Conservation (phyloP, 1,140 invertebrate species). For the Lethrus apterus region DNA sequence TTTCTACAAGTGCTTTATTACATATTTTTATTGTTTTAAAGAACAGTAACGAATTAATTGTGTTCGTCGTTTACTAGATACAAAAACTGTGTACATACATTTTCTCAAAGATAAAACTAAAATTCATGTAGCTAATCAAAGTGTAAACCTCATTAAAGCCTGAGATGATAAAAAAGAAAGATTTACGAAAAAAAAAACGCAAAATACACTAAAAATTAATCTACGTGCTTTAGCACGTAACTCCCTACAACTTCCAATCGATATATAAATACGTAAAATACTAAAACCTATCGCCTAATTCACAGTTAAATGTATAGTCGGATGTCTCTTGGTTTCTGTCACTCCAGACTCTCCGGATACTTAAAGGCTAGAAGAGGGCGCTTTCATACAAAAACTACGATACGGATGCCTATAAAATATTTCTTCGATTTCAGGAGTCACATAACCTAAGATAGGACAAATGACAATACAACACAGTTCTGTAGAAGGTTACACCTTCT, state of each 20-base stretch:
- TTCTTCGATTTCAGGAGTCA: background rate
- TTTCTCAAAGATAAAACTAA: background rate
- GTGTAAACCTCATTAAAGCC: no score
- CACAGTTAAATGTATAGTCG: no score
- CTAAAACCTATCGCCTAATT: no score
- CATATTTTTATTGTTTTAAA: conserved; percentile 4
- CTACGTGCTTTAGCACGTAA: no score
- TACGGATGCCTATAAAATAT: no score
- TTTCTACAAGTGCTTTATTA: conserved; percentile 11
- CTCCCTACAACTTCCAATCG: no score
- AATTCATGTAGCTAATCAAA: background rate
- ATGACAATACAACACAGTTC: background rate
- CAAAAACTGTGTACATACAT: conserved; percentile 1
- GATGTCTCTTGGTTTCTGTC: no score
- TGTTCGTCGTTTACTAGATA: background rate
- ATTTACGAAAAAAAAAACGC: conserved; percentile 2
- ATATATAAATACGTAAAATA: no score
- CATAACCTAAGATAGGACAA: background rate
- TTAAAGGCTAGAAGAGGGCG: no score
- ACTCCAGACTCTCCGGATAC: no score
- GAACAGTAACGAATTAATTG: conserved; percentile 2
- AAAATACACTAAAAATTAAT: no score
- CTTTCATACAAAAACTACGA: no score
- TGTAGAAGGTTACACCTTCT: background rate
- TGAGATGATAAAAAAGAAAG: background rate